Conservation (phyloP, 2,888 invertebrate species). For the Tiphia femorata region DNA sequence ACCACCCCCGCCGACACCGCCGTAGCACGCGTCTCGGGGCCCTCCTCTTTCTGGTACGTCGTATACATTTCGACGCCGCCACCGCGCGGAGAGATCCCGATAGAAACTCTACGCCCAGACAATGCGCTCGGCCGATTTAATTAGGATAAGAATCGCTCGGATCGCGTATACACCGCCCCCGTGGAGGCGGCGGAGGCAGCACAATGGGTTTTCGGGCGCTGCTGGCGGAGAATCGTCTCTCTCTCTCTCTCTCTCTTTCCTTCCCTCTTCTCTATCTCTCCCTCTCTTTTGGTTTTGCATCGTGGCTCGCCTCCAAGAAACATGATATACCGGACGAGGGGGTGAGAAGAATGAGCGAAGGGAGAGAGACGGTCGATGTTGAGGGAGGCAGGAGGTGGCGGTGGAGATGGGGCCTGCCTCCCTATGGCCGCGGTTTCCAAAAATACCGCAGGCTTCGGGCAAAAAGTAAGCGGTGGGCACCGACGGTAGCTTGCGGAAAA, state of each 20-base stretch:
- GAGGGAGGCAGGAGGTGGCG: slow-evolving; percentile 38
- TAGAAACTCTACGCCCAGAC: slow-evolving; percentile 50
- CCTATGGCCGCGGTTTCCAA: slow-evolving; percentile 64
- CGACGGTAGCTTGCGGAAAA: neutral
- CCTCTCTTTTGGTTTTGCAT: slow-evolving; percentile 38
- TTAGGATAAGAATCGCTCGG: slow-evolving; percentile 64
- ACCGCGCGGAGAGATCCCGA: slow-evolving; percentile 33
- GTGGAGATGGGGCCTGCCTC: slow-evolving; percentile 33
- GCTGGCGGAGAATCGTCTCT: slow-evolving; percentile 25
- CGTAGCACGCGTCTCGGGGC: no score
- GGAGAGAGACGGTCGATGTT: slow-evolving; percentile 22
- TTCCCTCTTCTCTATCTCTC: slow-evolving; percentile 21
- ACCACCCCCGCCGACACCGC: no score
- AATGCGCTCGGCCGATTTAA: slow-evolving; percentile 58
- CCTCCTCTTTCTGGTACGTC: slow-evolving; percentile 1
- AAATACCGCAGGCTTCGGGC: slow-evolving; percentile 63
- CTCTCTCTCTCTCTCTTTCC: slow-evolving; percentile 21
- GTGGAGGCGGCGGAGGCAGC: no score
- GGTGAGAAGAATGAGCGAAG: slow-evolving; percentile 3
- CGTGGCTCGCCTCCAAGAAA: slow-evolving; percentile 66
- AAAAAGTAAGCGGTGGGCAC: slow-evolving; percentile 54
- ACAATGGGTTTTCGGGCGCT: slow-evolving; percentile 40
- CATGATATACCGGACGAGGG: slow-evolving; percentile 61
- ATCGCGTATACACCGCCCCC: slow-evolving; percentile 50
- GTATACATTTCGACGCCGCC: neutral